Base-by-base conservation (phyloP, 2,888 invertebrate species). In the Morpho helenor region DNA sequence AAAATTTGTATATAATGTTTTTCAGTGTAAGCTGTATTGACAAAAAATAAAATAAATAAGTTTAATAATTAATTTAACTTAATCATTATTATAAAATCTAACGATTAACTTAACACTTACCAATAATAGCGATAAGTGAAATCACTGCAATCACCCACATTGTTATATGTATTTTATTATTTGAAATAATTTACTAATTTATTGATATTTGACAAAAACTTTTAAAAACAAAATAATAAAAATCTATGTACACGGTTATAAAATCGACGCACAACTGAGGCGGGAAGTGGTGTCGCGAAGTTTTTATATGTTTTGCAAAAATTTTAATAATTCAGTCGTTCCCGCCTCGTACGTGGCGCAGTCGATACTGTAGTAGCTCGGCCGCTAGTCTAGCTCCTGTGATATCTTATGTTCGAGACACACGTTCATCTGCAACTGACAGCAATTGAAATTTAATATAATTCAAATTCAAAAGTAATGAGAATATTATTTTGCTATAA, bases 251-350 rank as follows among this genome's bases (percentile, higher is more conserved):
- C 72, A 73, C 74, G 65, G 60, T 66, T 60, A 68, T 77, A 72
- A 72, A 66, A 68, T 66, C 73, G 48, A 62, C 60, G 58, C 63
- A 60, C 59, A 66, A 84, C 77, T 84, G 77, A 75, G 62, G 62
- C 59, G 55, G 64, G 66, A 68, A 56, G 62, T 42, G 48, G 49
- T 54, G 64, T 64, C 60, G 62, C 48, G 62, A 68, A 73, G 68
- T 71, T 82, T 83, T 78, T 84, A 84, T 85, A 80, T 77, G 79
- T 82, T 70, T 75, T 72, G 73, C 76, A 74, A 63, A 56, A 55
- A 57, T 61, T 56, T 48, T 31, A 41, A 48, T 54, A 23, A 41
- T 49, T 50, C 48, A 31, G 31, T 45, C 45, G 46, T 52, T 55
- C 59, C 60, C 60, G 52, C 54, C 59, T 52, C 57, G 49, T 22